Evolutionary conservation across 2,797 vertebrate species (phyloP).

Genomic region (Sus cebifrons): DNA sequence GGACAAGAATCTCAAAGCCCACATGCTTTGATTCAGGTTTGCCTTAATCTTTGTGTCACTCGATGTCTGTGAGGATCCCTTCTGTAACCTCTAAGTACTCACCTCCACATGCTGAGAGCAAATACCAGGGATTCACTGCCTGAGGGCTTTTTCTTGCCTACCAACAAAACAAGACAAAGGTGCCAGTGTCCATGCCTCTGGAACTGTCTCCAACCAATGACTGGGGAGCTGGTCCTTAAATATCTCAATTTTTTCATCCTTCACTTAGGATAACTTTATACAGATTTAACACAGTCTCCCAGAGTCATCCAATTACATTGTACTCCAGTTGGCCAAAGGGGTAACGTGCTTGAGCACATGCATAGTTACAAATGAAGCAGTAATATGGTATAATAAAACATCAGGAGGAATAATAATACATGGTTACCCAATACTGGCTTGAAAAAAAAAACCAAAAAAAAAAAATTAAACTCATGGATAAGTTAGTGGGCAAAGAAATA

Average conservation of each 20-base stretch:
- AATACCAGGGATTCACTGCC: not conserved
- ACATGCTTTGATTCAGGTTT: not conserved
- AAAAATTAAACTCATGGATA: not conserved
- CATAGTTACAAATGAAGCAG: not conserved
- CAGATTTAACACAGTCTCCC: not conserved
- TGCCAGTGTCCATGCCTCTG: not conserved
- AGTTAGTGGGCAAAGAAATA: not conserved
- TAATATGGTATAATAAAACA: not conserved
- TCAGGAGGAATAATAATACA: conserved; percentile 47
- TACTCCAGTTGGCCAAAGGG: not conserved
- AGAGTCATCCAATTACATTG: not conserved
- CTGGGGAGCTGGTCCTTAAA: not conserved
- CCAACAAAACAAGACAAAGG: not conserved
- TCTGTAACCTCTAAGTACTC: not conserved
- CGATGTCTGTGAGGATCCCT: not conserved
- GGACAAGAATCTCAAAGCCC: not conserved
- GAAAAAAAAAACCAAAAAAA: not conserved
- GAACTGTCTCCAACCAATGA: not conserved
- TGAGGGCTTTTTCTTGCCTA: not conserved
- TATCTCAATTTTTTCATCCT: not conserved
- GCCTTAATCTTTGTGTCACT: not conserved
- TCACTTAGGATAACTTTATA: not conserved
- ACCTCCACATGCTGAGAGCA: not conserved
- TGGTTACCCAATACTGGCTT: not conserved
- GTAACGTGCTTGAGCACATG: not conserved